Conservation (phyloP, 2,113 vertebrate genomes). For the Chaetops frenatus region DNA sequence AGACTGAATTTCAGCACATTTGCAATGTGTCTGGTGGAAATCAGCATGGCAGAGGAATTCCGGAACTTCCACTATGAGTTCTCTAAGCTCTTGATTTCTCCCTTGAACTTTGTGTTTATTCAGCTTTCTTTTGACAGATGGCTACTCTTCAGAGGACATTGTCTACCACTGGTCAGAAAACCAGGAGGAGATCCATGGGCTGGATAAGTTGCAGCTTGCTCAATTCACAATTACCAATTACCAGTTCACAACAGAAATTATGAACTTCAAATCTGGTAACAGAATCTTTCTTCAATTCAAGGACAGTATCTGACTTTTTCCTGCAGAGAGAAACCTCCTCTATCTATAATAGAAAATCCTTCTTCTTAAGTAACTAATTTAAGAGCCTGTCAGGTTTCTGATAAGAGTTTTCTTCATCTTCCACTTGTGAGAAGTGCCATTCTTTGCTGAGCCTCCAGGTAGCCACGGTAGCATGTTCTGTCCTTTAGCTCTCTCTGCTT, state of each 20-base stretch:
- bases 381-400: background rate
- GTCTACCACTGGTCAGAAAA: slow-evolving; percentile 96
- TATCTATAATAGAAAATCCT: background rate
- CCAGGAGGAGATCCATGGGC: slow-evolving; percentile 89
- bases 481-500: background rate
- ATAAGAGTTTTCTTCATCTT: background rate
- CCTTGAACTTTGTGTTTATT: background rate
- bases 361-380: background rate
- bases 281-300: background rate
- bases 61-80: background rate
- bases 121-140: slow-evolving; percentile 75
- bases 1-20: background rate
- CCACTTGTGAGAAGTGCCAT: background rate
- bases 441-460: background rate
- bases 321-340: background rate
- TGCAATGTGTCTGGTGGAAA: background rate
- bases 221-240: slow-evolving; percentile 97
- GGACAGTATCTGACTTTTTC: background rate
- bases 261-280: slow-evolving; percentile 96
- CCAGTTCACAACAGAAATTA: slow-evolving; percentile 86
- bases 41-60: background rate
- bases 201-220: slow-evolving; percentile 93
- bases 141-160: slow-evolving; percentile 95
- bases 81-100: background rate
- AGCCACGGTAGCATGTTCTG: background rate